Evolutionary conservation across 2,888 invertebrate genomes (phyloP), one percentile per base, ranked within the genome.

Genomic region (Idaea dimidiata): DNA sequence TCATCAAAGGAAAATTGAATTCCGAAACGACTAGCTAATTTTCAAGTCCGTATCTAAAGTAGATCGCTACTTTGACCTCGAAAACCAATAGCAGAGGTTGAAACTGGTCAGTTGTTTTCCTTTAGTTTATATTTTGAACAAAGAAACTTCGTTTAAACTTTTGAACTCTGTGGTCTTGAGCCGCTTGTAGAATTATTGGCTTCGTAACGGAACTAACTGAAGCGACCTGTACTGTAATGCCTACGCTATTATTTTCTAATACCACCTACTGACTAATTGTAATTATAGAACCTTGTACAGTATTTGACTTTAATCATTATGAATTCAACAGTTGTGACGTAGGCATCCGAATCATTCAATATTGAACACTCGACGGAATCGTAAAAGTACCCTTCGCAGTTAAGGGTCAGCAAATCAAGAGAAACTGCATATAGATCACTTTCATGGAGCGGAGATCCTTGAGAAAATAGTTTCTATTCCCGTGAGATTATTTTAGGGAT

Each of bases 321-420:
- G 8, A 56, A 56, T 18, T 56, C 18, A 18, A 18, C 56, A 56
- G 56, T 18, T 56, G 56, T 56, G 56, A 56, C 56, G 17, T 56
- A 16, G 14, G 18, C 10, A 17, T 6, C 17, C 14, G 56, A n/a
- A 56, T 56, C 56, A 56, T 56, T 56, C 56, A 56, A 56, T 56
- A 56, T 17, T 56, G 18, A 56, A 17, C 10, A 18, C 17, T 56
- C 17, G 56, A 17, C 14, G 56, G 14, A 17, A 17, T 56, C 16
- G 54, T 54, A 54, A 56, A 55, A 55, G 16, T 8, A 55, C 55
- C 55, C 55, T n/a, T 16, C 55, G 16, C 16, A 16, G n/a, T 16
- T 16, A 55, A 55, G 55, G 55, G 55, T 55, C 55, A 55, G 55
- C 55, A 55, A 55, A 55, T 55, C 55, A 55, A 55, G 55, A 16